These are phyloP conservation scores for Eutrigla gurnardus DNA, from an alignment of 2,797 vertebrate species.

Conservation along the genomic window DNA sequence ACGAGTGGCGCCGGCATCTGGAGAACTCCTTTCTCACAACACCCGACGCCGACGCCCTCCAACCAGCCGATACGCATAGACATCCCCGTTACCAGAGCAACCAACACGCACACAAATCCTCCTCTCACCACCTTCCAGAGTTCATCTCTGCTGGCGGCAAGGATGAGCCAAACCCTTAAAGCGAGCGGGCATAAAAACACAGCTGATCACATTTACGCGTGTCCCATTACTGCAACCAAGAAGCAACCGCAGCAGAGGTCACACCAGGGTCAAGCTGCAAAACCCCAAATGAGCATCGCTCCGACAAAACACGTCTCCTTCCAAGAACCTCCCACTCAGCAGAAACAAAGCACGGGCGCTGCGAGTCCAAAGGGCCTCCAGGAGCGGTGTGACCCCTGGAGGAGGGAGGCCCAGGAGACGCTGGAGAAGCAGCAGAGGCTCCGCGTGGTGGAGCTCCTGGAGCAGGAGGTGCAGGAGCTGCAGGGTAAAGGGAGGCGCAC, in stretches of 20 bases:
- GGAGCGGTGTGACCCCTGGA: conserved; percentile 87
- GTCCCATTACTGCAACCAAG: conserved; percentile 50
- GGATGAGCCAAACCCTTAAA: conserved; percentile 80
- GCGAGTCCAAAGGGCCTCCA: conserved; percentile 66
- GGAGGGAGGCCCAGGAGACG: conserved; percentile 88
- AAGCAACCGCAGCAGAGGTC: conserved; percentile 51
- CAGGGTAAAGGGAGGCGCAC: conserved; percentile 85
- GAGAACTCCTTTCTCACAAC: conserved; percentile 86
- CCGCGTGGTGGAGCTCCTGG: conserved; percentile 87
- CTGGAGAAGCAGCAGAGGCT: conserved; percentile 87
- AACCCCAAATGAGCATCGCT: conserved; percentile 66
- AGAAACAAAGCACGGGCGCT: conserved; percentile 76
- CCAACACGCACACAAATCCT: conserved; percentile 73
- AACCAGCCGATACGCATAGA: conserved; percentile 79
- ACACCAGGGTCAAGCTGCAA: conserved; percentile 55
- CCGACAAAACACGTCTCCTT: conserved; percentile 85
- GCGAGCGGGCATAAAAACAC: conserved; percentile 64
- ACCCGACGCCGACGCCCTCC: conserved; percentile 67
- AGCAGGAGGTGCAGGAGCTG: conserved; percentile 89
- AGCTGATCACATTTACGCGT: conserved; percentile 22
- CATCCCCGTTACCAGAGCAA: conserved; percentile 76
- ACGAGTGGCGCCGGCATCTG: conserved; percentile 87
- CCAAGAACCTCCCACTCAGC: conserved; percentile 84
- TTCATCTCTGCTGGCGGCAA: conserved; percentile 39
- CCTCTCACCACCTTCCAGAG: conserved; percentile 81